Evolutionary conservation across 2,797 vertebrate species (phyloP).

Genomic region (Sebastes steindachneri): DNA sequence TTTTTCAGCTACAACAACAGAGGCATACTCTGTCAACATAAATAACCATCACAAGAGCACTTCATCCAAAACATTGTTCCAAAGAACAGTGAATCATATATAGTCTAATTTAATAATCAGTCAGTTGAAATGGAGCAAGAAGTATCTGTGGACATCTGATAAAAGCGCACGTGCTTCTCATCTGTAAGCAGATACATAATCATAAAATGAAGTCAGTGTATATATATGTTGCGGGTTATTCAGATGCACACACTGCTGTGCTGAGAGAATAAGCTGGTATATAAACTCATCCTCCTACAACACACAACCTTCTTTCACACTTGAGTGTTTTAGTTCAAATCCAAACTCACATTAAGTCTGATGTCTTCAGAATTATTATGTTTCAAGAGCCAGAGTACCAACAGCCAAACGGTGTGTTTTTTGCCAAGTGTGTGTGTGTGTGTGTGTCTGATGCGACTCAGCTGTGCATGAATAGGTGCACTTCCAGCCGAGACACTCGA

Average conservation of each 20-base stretch:
- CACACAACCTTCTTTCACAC: slow-evolving; percentile 36
- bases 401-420: slow-evolving; percentile 27
- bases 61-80: slow-evolving; percentile 19
- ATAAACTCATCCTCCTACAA: slow-evolving; percentile 14
- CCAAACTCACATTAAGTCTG: slow-evolving; percentile 33
- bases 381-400: slow-evolving; percentile 48
- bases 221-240: slow-evolving; percentile 36
- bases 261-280: neutral
- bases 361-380: slow-evolving; percentile 49
- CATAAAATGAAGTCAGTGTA: slow-evolving; percentile 43
- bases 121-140: slow-evolving; percentile 42
- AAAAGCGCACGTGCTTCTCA: slow-evolving; percentile 58
- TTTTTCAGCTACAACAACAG: neutral
- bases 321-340: slow-evolving; percentile 24
- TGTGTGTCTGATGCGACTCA: slow-evolving; percentile 45
- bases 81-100: slow-evolving; percentile 38
- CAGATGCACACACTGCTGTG: slow-evolving; percentile 9
- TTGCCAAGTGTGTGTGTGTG: slow-evolving; percentile 21
- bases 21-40: neutral
- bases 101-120: slow-evolving; percentile 50
- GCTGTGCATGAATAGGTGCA: slow-evolving; percentile 39
- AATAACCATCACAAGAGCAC: slow-evolving; percentile 45
- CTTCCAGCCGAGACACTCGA: slow-evolving; percentile 36
- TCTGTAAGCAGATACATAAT: slow-evolving; percentile 44
- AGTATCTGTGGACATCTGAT: slow-evolving; percentile 38